Evolutionary conservation across 1,140 invertebrate genomes (phyloP).

Genomic region (Hylaeus volcanicus): DNA sequence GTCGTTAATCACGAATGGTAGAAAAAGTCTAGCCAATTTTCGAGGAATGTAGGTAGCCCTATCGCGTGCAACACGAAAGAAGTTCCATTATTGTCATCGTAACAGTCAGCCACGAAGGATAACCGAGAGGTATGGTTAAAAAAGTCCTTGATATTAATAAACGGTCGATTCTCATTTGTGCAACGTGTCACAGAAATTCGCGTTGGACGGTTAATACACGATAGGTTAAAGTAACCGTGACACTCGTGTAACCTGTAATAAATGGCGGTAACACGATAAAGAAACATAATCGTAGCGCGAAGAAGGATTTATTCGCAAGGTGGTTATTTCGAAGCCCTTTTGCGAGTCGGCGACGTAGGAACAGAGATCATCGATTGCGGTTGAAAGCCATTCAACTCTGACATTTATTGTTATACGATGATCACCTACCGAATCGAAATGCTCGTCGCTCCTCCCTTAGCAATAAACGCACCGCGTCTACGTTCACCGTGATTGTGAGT

Average conservation of each 20-base stretch:
- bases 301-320: slow-evolving; percentile 23
- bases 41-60: slow-evolving; percentile 16
- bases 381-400: slow-evolving; percentile 25
- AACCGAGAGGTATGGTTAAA: neutral
- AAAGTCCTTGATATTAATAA: slow-evolving; percentile 18
- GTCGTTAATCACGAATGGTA: neutral
- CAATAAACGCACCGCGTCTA: slow-evolving; percentile 1
- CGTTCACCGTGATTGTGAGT: neutral
- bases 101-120: slow-evolving; percentile 6
- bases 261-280: slow-evolving; percentile 24
- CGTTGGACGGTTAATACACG: neutral
- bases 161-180: neutral
- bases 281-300: slow-evolving; percentile 35
- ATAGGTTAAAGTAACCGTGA: slow-evolving; percentile 37
- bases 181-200: neutral
- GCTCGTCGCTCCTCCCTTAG: neutral
- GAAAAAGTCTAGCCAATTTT: neutral
- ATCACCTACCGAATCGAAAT: slow-evolving; percentile 23
- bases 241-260: slow-evolving; percentile 31
- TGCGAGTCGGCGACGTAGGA: neutral
- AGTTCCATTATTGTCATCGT: neutral
- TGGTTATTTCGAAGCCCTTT: slow-evolving; percentile 39
- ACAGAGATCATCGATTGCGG: slow-evolving; percentile 32
- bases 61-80: slow-evolving; percentile 43
- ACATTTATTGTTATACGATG: slow-evolving; percentile 34